Conservation (phyloP, 1,140 invertebrate species). For the Maconellicoccus hirsutus region DNA sequence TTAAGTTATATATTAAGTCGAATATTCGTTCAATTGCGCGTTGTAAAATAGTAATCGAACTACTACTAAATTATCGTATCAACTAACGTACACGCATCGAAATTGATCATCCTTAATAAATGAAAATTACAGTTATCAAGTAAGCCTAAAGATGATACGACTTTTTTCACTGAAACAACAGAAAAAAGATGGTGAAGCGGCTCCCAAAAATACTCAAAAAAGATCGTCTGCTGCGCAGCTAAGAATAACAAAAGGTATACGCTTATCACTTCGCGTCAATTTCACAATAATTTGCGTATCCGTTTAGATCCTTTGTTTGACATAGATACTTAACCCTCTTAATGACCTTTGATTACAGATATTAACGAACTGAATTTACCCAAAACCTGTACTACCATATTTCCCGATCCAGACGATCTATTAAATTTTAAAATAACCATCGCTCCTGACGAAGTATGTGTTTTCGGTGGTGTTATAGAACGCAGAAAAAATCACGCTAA, state of each 20-base stretch:
- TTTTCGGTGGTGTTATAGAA: not conserved
- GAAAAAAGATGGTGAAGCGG: conserved; percentile 87
- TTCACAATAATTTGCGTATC: not conserved
- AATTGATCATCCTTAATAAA: not conserved
- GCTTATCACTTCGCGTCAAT: too few species aligned
- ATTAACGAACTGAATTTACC: conserved; percentile 95
- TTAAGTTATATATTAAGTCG: not conserved
- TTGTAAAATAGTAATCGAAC: not conserved
- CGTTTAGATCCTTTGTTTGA: not conserved
- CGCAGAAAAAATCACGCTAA: not conserved
- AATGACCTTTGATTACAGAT: conserved; percentile 52
- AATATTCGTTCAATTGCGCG: not conserved
- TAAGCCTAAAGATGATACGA: conserved; percentile 69
- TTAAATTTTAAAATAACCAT: conserved; percentile 93
- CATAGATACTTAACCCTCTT: not conserved
- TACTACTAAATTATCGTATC: not conserved
- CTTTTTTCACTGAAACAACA: conserved; percentile 95
- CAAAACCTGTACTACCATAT: conserved; percentile 91
- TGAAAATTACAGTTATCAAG: not conserved
- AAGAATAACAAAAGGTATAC: conserved; percentile 87
- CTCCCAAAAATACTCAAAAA: conserved; percentile 65
- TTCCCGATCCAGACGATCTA: conserved; percentile 91
- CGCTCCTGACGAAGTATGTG: conserved; percentile 77
- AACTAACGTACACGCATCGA: not conserved
- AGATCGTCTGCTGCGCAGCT: conserved; percentile 90